These are phyloP conservation scores for Neoarius graeffei DNA, from an alignment of 2,113 vertebrate species.

Conservation along the genomic window DNA sequence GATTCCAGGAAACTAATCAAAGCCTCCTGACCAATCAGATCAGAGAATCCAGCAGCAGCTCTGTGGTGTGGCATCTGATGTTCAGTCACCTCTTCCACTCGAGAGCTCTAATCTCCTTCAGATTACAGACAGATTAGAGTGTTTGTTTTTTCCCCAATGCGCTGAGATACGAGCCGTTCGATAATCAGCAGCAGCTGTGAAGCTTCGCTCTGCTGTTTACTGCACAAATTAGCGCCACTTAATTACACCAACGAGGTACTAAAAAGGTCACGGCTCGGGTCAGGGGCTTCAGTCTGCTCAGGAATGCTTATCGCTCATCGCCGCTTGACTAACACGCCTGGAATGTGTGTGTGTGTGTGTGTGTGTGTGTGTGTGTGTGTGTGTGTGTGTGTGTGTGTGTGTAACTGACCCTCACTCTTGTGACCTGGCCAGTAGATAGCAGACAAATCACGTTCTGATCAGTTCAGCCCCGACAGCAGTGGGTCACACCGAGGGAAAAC, in stretches of 20 bases:
- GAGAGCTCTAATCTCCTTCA: constrained; percentile 25
- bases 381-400: constrained; percentile 24
- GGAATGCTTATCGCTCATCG: constrained; percentile 32
- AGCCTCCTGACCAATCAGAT: not conserved
- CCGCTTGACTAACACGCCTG: constrained; percentile 3
- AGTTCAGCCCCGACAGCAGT: not conserved
- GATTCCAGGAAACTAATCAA: not conserved
- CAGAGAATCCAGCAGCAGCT: not conserved
- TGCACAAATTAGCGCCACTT: constrained; percentile 35
- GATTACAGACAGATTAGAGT: constrained; percentile 23
- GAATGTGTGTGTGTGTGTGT: constrained; percentile 23
- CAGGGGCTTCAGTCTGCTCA: constrained; percentile 30
- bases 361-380: constrained; percentile 30
- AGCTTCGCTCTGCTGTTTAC: constrained; percentile 9
- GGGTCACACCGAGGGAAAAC: not conserved
- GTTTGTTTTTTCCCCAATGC: constrained; percentile 22
- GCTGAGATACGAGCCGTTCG: not conserved
- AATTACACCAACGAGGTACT: constrained; percentile 37
- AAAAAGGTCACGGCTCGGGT: constrained; percentile 31
- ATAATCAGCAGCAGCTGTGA: constrained; percentile 35
- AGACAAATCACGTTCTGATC: not conserved
- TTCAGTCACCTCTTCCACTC: not conserved
- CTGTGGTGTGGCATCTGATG: not conserved
- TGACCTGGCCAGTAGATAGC: constrained; percentile 3
- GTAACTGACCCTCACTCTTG: constrained; percentile 23